These are phyloP conservation scores for Tetranychus truncatus DNA, from an alignment of 2,888 invertebrate genomes.

Conservation along the genomic window DNA sequence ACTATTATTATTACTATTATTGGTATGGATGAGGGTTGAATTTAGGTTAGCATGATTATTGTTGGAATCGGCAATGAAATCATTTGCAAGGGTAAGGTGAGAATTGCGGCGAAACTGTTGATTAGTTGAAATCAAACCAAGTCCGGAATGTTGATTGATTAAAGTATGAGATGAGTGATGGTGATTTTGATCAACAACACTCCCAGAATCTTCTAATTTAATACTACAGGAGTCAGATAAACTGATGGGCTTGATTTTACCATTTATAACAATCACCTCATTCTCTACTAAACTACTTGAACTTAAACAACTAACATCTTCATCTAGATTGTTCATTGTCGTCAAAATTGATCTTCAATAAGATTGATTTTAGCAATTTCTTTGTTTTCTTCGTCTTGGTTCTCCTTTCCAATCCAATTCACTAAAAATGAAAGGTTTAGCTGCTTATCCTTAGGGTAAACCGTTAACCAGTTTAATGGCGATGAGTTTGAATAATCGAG, in stretches of 20 bases:
- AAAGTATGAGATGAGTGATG: not conserved
- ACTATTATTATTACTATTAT: not conserved
- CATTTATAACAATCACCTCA: slow-evolving; percentile 3
- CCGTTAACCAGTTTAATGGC: too few species aligned
- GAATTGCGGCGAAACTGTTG: not conserved
- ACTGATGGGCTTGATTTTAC: not conserved
- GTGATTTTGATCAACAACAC: not conserved
- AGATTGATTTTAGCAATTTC: not conserved
- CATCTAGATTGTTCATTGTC: slow-evolving; percentile 6
- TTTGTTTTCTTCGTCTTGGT: not conserved
- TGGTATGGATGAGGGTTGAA: not conserved
- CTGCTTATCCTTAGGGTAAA: too few species aligned
- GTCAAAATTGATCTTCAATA: not conserved
- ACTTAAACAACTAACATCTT: not conserved
- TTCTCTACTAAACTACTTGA: slow-evolving; percentile 5
- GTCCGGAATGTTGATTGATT: not conserved
- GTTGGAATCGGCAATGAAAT: not conserved
- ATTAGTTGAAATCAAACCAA: not conserved
- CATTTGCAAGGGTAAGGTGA: not conserved
- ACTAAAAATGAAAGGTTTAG: too few species aligned
- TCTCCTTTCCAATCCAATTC: not conserved
- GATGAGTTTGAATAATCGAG: too few species aligned
- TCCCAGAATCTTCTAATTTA: not conserved
- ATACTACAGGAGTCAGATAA: not conserved
- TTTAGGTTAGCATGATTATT: not conserved